Percentiles rank a stretch among this genome's conserved stretches.
phyloP scores from a whole-genome alignment of 1,140 invertebrate genomes.

The Adoxophyes honmai region DNA sequence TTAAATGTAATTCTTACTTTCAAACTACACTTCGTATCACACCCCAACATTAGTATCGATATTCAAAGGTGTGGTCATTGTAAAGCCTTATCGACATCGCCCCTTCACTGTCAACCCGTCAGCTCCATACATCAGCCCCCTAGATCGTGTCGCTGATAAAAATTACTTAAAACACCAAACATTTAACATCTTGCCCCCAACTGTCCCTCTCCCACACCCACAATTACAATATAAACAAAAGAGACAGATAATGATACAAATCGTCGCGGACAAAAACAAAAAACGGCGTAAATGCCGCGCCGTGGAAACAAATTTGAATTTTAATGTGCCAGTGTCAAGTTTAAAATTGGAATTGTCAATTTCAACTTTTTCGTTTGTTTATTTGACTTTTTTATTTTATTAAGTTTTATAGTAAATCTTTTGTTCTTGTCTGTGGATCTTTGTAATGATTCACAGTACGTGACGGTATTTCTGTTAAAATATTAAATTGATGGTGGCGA shows the following conservation, averaged over 20 bases:
- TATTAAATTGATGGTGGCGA: conserved; percentile 37
- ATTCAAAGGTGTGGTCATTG: too few relatives aligned
- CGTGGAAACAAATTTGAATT: neutral
- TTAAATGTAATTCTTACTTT: too few relatives aligned
- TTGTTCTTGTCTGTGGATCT: conserved; percentile 51
- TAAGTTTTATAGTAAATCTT: conserved; percentile 50
- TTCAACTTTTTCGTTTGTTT: conserved; percentile 1
- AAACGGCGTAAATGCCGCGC: neutral
- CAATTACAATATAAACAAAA: conserved; percentile 17
- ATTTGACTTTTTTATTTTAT: conserved; percentile 32
- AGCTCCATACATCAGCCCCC: conserved; percentile 67
- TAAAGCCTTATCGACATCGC: conserved; percentile 34
- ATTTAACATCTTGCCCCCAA: conserved; percentile 65
- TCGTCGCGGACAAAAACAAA: neutral
- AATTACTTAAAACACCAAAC: conserved; percentile 76
- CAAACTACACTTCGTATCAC: too few relatives aligned
- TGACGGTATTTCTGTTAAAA: conserved; percentile 57
- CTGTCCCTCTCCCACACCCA: conserved; percentile 37
- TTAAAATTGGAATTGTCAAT: neutral
- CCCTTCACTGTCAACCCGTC: conserved; percentile 57
- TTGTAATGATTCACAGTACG: conserved; percentile 53
- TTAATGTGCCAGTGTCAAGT: neutral
- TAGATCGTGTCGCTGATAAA: conserved; percentile 74
- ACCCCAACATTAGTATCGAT: too few relatives aligned
- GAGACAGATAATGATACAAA: conserved; percentile 28